These are phyloP conservation scores for Gonioctena quinquepunctata DNA, from an alignment of 1,140 invertebrate species.

Conservation along the genomic window DNA sequence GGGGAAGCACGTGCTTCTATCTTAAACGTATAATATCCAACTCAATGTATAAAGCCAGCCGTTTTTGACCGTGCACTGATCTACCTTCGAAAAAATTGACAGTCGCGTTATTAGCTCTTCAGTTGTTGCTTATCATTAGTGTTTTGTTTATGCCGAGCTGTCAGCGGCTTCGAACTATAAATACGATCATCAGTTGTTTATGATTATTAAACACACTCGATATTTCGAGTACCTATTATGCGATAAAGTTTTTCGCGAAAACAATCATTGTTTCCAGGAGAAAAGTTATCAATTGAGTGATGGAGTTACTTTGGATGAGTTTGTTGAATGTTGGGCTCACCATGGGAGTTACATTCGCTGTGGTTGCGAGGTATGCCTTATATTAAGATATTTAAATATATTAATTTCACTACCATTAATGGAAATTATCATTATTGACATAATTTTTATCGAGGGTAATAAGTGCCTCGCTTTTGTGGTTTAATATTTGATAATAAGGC, in stretches of 20 bases:
- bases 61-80: neutral
- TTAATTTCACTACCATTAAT: too few species aligned
- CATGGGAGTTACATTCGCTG: slow-evolving; percentile 35
- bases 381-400: too few species aligned
- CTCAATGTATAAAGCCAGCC: neutral
- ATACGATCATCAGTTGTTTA: neutral
- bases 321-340: slow-evolving; percentile 36
- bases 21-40: neutral
- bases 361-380: slow-evolving; percentile 31
- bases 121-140: too few species aligned
- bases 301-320: slow-evolving; percentile 42
- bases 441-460: too few species aligned
- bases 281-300: neutral
- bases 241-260: neutral
- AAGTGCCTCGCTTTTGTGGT: too few species aligned
- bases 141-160: neutral
- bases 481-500: too few species aligned
- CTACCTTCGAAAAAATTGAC: neutral
- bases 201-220: neutral
- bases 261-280: neutral
- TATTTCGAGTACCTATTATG: neutral
- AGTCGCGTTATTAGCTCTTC: neutral
- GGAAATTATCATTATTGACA: too few species aligned
- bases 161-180: neutral
- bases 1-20: neutral